Conservation (phyloP, 2,888 invertebrate genomes). For the Crocallis elinguaria region DNA sequence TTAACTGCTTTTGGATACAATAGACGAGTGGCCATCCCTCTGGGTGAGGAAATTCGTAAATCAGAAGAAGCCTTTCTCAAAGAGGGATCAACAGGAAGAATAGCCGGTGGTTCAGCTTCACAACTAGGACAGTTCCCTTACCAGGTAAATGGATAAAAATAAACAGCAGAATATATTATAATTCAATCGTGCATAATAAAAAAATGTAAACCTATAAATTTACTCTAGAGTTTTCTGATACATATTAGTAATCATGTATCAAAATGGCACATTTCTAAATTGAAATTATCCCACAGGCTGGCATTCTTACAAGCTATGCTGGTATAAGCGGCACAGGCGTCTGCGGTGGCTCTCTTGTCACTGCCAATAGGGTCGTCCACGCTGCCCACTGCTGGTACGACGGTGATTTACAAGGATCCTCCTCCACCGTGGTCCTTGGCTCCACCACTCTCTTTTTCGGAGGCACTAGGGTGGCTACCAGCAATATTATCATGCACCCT, state of each 20-base stretch:
- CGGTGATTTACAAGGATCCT: not conserved
- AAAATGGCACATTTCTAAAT: no score
- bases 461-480: not conserved
- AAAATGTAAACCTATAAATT: no score
- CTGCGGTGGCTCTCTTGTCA: conserved; percentile 1
- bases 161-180: no score
- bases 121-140: conserved; percentile 34
- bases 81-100: conserved; percentile 28
- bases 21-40: conserved; percentile 3
- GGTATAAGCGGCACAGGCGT: not conserved
- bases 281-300: not conserved
- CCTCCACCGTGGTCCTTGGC: not conserved
- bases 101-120: conserved; percentile 37
- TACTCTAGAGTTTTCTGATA: no score
- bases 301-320: not conserved
- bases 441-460: not conserved
- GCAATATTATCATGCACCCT: not conserved
- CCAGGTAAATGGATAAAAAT: conserved; percentile 41
- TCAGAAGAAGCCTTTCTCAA: conserved; percentile 16
- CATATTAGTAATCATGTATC: no score
- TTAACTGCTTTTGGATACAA: conserved; percentile 11
- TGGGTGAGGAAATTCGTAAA: conserved; percentile 22
- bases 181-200: no score
- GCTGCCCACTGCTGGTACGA: conserved; percentile 12
- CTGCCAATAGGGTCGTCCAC: not conserved